Evolutionary conservation across 2,888 invertebrate genomes (phyloP).

Genomic region (Aricia artaxerxes): DNA sequence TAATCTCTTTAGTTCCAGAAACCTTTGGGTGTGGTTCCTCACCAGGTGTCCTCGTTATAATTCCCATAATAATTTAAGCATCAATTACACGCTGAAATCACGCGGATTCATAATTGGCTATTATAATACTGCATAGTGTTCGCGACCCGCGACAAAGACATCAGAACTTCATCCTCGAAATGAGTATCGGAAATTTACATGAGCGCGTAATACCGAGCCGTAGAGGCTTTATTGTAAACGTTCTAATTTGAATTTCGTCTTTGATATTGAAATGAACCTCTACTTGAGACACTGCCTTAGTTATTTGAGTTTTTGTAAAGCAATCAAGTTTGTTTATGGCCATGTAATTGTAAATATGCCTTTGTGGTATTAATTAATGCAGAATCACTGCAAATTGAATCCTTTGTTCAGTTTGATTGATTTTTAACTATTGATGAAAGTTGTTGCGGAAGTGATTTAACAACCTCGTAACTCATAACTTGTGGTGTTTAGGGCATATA

Average conservation of each 20-base stretch:
- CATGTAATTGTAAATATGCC: conserved; percentile 78
- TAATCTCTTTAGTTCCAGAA: neutral
- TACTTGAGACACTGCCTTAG: conserved; percentile 80
- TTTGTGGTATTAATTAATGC: conserved; percentile 77
- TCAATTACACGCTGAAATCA: neutral
- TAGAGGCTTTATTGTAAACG: conserved; percentile 79
- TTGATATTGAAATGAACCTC: conserved; percentile 80
- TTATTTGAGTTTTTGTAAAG: conserved; percentile 81
- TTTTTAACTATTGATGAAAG: conserved; percentile 3
- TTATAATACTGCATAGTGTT: conserved; percentile 45
- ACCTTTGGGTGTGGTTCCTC: neutral
- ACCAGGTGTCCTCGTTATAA: neutral
- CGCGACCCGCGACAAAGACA: conserved; percentile 66
- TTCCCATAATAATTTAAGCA: neutral
- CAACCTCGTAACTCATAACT: neutral
- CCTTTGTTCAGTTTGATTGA: conserved; percentile 54
- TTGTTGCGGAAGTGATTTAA: neutral
- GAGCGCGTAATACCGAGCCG: conserved; percentile 76
- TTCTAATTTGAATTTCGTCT: conserved; percentile 80
- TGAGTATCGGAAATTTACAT: conserved; percentile 81
- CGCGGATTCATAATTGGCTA: conserved; percentile 42
- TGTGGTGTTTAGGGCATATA: no score
- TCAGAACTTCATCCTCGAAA: conserved; percentile 74
- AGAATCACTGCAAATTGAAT: conserved; percentile 63
- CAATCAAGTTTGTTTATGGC: conserved; percentile 80